Base-by-base conservation (phyloP, 2,113 vertebrate genomes). In the Chaetura pelagica region DNA sequence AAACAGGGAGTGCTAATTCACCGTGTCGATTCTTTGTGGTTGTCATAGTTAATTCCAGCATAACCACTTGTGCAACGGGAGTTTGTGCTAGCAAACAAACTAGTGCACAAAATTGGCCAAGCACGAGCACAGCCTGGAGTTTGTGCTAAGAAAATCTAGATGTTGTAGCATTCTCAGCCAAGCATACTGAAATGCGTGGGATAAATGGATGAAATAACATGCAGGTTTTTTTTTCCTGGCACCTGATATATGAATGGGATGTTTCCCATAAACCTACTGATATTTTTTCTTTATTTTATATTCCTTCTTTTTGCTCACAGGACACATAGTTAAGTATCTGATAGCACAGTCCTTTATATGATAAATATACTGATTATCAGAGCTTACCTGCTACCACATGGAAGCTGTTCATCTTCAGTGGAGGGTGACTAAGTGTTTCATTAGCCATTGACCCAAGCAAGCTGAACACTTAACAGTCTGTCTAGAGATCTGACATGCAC, bases 361-460 rank as follows among this genome's bases (percentile, higher is more conserved):
- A 95, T 87, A 89, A 96, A 95, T 84, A 74, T 3, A 55, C 35
- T 80, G 95, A 85, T 95, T 90, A 85, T 92, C 82, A 77, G 79
- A 86, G 82, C 76, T 97, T 91, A 84, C 87, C 71, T 90, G 51
- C 79, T 97, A 55, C 87, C 84, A 77, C 93, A 88, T 91, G 94
- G 89, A 96, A 91, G 84, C 93, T 90, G 93, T 93, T 96, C 94
- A 61, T 95, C 79, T 73, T 95, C 96, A 93, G 83, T 75, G 94
- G 89, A 97, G 96, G 84, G 90, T 95, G 92, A 95, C 94, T 95
- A 93, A 95, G 66, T 96, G 94, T 93, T 97, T 96, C 89, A 95
- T 95, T 95, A 94, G 91, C 94, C 93, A 54, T 51, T 95, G 93
- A 94, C 91, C 82, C 87, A 93, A 64, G 81, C 15, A 0, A 93